These are phyloP conservation scores for Drosophila navojoa DNA, from an alignment of 1,140 invertebrate species.

Conservation along the genomic window DNA sequence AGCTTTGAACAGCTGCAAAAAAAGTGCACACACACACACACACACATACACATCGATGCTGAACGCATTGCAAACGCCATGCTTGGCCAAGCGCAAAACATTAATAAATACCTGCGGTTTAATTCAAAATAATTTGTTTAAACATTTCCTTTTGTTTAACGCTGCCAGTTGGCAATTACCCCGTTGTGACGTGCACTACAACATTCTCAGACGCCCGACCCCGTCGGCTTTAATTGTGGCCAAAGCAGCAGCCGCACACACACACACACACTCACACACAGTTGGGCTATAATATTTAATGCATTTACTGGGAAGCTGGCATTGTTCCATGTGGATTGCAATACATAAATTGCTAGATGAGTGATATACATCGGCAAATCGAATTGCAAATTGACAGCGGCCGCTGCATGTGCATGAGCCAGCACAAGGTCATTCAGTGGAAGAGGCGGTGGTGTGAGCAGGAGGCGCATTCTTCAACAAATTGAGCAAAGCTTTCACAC, in stretches of 20 bases:
- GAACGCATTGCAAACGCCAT: conserved; percentile 51
- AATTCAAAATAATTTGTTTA: conserved; percentile 82
- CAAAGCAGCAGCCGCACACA: conserved; percentile 9
- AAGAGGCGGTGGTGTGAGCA: neutral
- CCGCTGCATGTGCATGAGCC: neutral
- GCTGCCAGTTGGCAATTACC: conserved; percentile 41
- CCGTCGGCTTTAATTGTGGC: conserved; percentile 26
- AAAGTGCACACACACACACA: neutral
- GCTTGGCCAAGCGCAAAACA: conserved; percentile 78
- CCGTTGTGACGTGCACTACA: conserved; percentile 37
- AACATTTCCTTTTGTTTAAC: conserved; percentile 81
- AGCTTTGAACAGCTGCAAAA: conserved; percentile 15
- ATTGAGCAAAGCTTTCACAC: conserved; percentile 20
- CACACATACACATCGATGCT: neutral
- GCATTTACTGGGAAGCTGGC: conserved; percentile 41
- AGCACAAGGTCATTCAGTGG: neutral
- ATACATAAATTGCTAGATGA: conserved; percentile 58
- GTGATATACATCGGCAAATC: conserved; percentile 59
- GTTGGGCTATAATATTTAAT: neutral
- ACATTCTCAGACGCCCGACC: conserved; percentile 55
- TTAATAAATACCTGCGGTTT: conserved; percentile 82
- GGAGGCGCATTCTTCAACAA: neutral
- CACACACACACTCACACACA: neutral
- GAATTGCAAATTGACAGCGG: conserved; percentile 59
- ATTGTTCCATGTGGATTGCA: conserved; percentile 41